Evolutionary conservation across 2,113 vertebrate species (phyloP).

Genomic region (Centropus bengalensis): DNA sequence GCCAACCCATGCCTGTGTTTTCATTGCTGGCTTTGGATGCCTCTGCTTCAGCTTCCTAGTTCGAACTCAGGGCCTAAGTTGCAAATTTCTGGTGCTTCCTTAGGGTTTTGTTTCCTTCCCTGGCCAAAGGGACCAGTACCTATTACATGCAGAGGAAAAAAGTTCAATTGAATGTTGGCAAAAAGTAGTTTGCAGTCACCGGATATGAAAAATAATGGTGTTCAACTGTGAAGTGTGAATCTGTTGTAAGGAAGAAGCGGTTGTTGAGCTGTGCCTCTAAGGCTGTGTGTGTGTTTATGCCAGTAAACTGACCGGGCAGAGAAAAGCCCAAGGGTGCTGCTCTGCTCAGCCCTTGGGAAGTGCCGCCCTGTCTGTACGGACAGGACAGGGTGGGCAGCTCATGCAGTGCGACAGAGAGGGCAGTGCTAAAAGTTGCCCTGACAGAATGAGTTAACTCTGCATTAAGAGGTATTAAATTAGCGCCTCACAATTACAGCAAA

Average conservation of each 20-base stretch:
- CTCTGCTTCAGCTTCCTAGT: neutral
- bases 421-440: neutral
- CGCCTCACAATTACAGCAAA: neutral
- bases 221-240: neutral
- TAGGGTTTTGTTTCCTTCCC: neutral
- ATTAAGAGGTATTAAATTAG: constrained; percentile 4
- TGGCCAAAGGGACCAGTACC: neutral
- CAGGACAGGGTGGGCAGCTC: neutral
- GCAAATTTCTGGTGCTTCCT: neutral
- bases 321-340: neutral
- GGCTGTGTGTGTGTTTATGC: too few relatives aligned
- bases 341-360: neutral
- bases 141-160: neutral
- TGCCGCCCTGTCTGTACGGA: neutral
- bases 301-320: neutral
- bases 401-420: accelerated
- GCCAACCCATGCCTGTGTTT: neutral
- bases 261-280: neutral
- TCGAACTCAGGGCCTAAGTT: too few relatives aligned
- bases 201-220: neutral
- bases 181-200: neutral
- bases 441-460: neutral
- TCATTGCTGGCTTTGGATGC: neutral
- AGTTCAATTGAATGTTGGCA: neutral
- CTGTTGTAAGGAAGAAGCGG: neutral